Base-by-base conservation (phyloP, 2,888 invertebrate genomes). In the Corythucha ciliata region DNA sequence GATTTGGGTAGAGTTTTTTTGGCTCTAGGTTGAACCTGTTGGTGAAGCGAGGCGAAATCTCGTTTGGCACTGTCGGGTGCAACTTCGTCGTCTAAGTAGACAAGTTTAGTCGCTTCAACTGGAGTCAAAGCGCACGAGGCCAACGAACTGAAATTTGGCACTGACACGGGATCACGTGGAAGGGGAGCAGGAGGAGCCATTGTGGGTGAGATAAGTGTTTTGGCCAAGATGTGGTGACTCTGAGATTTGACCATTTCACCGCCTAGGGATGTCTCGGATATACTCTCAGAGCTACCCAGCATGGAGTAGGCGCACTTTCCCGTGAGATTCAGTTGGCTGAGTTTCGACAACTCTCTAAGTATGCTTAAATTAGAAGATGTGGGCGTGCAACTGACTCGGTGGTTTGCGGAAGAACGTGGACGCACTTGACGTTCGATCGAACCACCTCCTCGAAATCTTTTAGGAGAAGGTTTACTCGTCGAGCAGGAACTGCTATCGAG, bases 241-340 rank as follows among this genome's bases (percentile, higher is more conserved):
- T 69, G 65, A 0, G 71, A 72, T 54, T 72, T 72, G 1, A 71
- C 69, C 70, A 72, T 70, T 7, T 61, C 81, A 80, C 36, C 81
- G 79, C 63, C 53, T 18, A 56, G 80, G 77, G 66, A 83, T 80
- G 45, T 74, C 72, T 42, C 77, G 75, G 26, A 76, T 69, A 59
- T 57, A 45, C 63, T 63, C 49, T 62, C 63, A 32, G 58, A 59
- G 50, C 63, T 63, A 59, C 74, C 77, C 29, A 84, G 71, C 47
- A 79, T 81, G 53, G 77, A 79, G 68, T 84, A 84, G 59, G 77
- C 80, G 67, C 83, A 81, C 63, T 81, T 78, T 59, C 71, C 72
- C 0, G 81, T 76, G 48, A 81, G 69, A 66, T 80, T 81, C 61
- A 82, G 73, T 60, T 81, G 77, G 2, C 81, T 81, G n/a, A 83